Conservation (phyloP, 2,113 vertebrate species). For the Zingel zingel region DNA sequence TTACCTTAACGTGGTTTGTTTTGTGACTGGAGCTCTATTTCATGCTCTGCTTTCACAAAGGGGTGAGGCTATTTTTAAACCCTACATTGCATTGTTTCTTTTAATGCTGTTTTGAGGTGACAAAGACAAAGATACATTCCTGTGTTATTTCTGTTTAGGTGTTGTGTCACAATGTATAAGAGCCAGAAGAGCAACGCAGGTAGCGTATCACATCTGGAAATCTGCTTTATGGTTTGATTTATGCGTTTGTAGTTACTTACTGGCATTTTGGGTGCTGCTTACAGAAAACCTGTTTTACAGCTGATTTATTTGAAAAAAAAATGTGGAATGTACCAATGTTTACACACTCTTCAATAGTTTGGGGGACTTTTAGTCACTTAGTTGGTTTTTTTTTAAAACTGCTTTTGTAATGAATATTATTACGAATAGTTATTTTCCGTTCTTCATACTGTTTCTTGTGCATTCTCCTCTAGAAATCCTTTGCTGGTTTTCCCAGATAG, state of each 20-base stretch:
- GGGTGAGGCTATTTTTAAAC: slow-evolving; percentile 6
- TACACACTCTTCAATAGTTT: background rate
- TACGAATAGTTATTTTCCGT: background rate
- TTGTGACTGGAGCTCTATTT: background rate
- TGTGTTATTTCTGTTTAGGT: slow-evolving; percentile 50
- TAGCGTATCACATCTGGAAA: slow-evolving; percentile 32
- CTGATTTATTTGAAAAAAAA: background rate
- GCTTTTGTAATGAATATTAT: background rate
- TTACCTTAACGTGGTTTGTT: background rate
- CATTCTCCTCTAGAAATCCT: background rate
- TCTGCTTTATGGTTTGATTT: background rate
- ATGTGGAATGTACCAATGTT: slow-evolving; percentile 6
- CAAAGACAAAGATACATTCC: background rate
- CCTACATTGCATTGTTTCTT: background rate
- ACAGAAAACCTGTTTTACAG: slow-evolving; percentile 1
- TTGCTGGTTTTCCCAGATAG: background rate
- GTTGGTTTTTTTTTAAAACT: background rate
- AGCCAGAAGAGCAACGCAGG: slow-evolving; percentile 33
- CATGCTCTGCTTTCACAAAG: background rate
- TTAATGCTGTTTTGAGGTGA: background rate
- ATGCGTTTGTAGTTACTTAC: background rate
- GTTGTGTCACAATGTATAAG: slow-evolving; percentile 62
- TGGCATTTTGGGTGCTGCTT: background rate
- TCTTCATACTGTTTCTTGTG: background rate
- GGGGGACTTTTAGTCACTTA: background rate